Base-by-base conservation (phyloP, 2,797 vertebrate species). In the Bradypodion ventrale region DNA sequence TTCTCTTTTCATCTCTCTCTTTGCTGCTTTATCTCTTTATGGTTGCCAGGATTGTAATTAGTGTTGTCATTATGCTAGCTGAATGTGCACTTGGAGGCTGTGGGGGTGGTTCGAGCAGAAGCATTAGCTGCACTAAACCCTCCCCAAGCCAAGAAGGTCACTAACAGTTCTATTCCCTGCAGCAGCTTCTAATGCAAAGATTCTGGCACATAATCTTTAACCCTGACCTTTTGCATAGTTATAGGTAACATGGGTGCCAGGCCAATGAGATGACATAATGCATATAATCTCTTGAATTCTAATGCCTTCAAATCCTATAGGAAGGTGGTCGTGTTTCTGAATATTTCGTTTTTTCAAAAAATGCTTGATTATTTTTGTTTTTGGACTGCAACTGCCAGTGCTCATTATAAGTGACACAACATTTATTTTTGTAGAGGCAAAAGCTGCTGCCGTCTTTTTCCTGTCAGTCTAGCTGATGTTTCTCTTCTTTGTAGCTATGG, bases 351-450 rank as follows among this genome's bases (percentile, higher is more conserved):
- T 88, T 82, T 80, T 82, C n/a, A n/a, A 23, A 60, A 86, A 60
- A 86, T 40, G 21, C 25, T 82, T n/a, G 0, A 0, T 29, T 62
- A 21, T 49, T 76, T 52, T 59, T 83, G 42, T 3, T 25, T 66
- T 19, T 37, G 65, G 78, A 73, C 66, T 82, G 9, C 7, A 89
- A 44, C 19, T 85, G 37, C 32, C 92, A 73, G 74, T 91, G 37
- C 37, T 87, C 90, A 89, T 87, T 93, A 63, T 49, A 89, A 87
- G 63, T 83, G 87, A 90, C 78, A 92, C 80, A 87, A 81, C 4
- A 87, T 82, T 88, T 93, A 15, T 85, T 91, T 91, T 88, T 85
- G 74, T 80, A 40, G 90, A 85, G 66, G 44, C 74, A 88, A 32
- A 46, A 52, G 88, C 15, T 85, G 37, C 65, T 68, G 25, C 68